Conservation (phyloP, 2,888 invertebrate species). For the Apodemia zela region DNA sequence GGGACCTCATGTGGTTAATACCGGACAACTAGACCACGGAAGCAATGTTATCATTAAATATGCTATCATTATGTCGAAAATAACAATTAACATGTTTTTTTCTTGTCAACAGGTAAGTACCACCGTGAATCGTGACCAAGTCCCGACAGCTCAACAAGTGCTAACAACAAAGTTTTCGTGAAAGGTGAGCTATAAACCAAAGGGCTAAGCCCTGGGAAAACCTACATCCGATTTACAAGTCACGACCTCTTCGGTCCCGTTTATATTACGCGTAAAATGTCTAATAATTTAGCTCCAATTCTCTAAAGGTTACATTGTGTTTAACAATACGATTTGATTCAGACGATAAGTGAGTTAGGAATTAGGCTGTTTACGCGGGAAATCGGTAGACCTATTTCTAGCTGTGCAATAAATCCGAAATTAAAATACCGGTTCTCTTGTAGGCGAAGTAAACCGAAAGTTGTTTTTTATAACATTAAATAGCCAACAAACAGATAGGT, state of each 20-base stretch:
- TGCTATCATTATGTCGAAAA: neutral
- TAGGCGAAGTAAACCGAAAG: too few species aligned
- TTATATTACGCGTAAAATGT: constrained; percentile 1
- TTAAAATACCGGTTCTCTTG: too few species aligned
- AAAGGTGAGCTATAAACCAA: constrained; percentile 9
- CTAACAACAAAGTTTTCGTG: constrained; percentile 3
- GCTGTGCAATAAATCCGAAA: too few species aligned
- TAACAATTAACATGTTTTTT: neutral
- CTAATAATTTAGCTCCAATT: constrained; percentile 1
- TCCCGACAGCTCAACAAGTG: neutral
- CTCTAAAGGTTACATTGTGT: neutral
- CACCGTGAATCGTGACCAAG: neutral
- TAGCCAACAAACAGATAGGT: too few species aligned
- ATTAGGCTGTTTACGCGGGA: too few species aligned
- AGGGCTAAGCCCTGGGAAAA: neutral
- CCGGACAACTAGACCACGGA: too few species aligned
- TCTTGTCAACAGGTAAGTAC: constrained; percentile 5
- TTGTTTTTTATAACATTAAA: too few species aligned
- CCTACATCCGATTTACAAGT: constrained; percentile 9
- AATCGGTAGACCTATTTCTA: too few species aligned
- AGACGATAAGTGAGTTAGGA: too few species aligned
- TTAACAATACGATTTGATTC: too few species aligned
- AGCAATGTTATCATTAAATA: too few species aligned
- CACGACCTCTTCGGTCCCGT: neutral
- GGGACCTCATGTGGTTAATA: too few species aligned